phyloP scores from a whole-genome alignment of 2,888 invertebrate genomes.

The Apotomis capreana region DNA sequence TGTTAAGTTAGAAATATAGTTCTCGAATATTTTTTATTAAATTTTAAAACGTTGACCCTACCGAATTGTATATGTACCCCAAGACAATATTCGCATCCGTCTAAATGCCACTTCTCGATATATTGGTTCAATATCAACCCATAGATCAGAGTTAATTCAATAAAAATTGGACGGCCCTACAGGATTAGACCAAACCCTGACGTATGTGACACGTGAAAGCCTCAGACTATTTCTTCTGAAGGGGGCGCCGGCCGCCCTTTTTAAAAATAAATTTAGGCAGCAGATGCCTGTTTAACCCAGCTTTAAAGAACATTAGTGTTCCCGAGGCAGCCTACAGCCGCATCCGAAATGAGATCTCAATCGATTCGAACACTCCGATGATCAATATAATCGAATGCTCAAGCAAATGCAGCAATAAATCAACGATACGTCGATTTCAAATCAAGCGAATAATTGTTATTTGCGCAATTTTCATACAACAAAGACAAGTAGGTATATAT shows the following conservation, averaged over 20 bases:
- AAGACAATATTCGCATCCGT: conserved; percentile 63
- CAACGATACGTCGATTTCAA: conserved; percentile 68
- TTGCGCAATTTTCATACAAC: conserved; percentile 66
- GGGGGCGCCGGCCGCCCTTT: conserved; percentile 64
- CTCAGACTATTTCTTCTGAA: conserved; percentile 67
- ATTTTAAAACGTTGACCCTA: conserved; percentile 37
- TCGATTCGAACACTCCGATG: conserved; percentile 60
- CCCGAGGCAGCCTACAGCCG: conserved; percentile 37
- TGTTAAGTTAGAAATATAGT: not conserved
- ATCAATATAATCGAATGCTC: conserved; percentile 65
- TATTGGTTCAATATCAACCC: conserved; percentile 73
- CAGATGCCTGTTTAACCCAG: conserved; percentile 47
- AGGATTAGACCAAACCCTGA: conserved; percentile 80
- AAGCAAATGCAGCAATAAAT: conserved; percentile 70
- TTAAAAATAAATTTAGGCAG: conserved; percentile 75
- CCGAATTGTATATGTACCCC: conserved; percentile 49
- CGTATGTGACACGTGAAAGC: conserved; percentile 78
- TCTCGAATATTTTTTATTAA: conserved; percentile 8
- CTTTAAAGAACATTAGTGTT: conserved; percentile 44
- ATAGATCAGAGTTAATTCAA: conserved; percentile 77
- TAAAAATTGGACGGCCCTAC: conserved; percentile 77
- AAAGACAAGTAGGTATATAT: conserved; percentile 59
- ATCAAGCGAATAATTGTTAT: conserved; percentile 70
- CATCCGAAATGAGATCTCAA: conserved; percentile 54
- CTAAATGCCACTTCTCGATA: conserved; percentile 63